Evolutionary conservation across 2,113 vertebrate genomes (phyloP).

Genomic region (Ophthalmolycus amberensis): DNA sequence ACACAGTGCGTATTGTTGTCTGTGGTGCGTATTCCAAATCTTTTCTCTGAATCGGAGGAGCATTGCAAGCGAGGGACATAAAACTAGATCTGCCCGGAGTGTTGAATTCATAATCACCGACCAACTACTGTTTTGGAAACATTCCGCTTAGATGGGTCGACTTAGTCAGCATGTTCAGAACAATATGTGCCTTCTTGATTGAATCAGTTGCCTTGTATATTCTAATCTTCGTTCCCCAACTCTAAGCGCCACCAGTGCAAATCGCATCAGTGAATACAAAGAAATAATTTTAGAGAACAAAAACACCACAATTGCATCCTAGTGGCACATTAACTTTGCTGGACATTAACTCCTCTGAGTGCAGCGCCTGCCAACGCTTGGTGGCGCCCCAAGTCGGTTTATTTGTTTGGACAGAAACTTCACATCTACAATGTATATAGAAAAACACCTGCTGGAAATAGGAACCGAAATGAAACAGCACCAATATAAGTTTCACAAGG

Average conservation of each 20-base stretch:
- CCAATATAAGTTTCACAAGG: neutral
- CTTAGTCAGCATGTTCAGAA: slow-evolving; percentile 27
- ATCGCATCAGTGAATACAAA: neutral
- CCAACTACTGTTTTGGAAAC: slow-evolving; percentile 9
- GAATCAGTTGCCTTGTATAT: neutral
- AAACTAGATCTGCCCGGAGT: neutral
- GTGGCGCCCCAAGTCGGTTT: slow-evolving; percentile 55
- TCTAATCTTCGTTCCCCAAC: neutral
- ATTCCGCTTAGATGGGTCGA: neutral
- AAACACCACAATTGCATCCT: neutral
- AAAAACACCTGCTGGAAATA: neutral
- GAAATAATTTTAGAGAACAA: neutral
- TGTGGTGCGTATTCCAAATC: slow-evolving; percentile 13
- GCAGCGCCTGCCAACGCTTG: slow-evolving; percentile 51
- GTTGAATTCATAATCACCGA: neutral
- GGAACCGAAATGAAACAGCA: neutral
- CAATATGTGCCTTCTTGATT: slow-evolving; percentile 3
- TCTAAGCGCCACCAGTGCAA: neutral
- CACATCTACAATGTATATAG: neutral
- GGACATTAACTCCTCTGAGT: neutral
- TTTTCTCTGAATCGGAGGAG: slow-evolving; percentile 3
- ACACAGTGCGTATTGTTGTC: slow-evolving; percentile 19
- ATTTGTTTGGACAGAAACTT: slow-evolving; percentile 15
- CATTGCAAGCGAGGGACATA: neutral
- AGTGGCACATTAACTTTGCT: neutral